Evolutionary conservation across 2,113 vertebrate genomes (phyloP), one percentile per base, ranked within the genome.

Genomic region (Pantherophis guttatus): DNA sequence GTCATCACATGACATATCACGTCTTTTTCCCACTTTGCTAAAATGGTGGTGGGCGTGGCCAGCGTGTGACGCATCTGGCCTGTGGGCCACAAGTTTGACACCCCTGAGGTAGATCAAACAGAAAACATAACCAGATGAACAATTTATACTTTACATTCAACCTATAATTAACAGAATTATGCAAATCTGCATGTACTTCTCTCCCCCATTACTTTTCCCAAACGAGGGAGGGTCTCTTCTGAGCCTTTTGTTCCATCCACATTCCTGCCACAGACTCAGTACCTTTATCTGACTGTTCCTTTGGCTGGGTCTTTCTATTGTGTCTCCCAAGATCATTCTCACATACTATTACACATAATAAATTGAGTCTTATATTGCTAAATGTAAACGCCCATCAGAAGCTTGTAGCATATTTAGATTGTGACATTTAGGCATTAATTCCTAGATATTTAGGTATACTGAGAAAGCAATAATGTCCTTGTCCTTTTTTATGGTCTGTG

Each of bases 21-120:
- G 0, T 1, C 58, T 59, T 26, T 10, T 1, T 0, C 2, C 8
- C 57, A 8, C 23, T 59, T 59, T 0, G 0, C 58, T 59, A 59
- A 59, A 59, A 59, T 24, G 8, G 23, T 8, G 29, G 29, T 13
- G 29, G 23, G 23, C 23, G 7, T 59, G 58, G 58, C 8, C 58
- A 59, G 58, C 8, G 2, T 0, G 7, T 58, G 57, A 58, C 4
- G 19, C 8, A 59, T 59, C 23, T 59, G 23, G 58, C 23, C 23
- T 8, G 8, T 3, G 8, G 23, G 23, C 58, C 23, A 0, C 23
- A 24, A 9, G 8, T 26, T 59, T 26, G 23, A 59, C 8, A 59
- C 58, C 58, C 58, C 6, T 58, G 58, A 81, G n/a, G 7, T 81
- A 81, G 75, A 21, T 17, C 70, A 81, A 33, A 75, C 70, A 75